Evolutionary conservation across 1,140 invertebrate species (phyloP).

Genomic region (Neodiprion virginianus): DNA sequence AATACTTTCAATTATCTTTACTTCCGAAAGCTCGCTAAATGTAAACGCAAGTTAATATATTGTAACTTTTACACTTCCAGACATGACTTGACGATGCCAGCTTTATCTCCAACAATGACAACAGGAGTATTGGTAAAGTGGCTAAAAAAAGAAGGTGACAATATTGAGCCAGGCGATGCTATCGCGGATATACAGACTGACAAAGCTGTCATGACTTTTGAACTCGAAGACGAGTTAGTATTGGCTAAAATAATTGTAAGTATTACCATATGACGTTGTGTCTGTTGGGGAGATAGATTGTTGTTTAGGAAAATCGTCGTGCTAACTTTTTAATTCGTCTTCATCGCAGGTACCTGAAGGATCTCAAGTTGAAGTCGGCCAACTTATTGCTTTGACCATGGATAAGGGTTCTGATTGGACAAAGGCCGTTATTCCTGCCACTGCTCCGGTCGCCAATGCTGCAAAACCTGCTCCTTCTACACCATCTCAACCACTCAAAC

Average conservation of each 20-base stretch:
- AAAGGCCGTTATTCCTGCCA: constrained; percentile 50
- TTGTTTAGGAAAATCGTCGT: constrained; percentile 8
- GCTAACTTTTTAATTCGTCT: constrained; percentile 21
- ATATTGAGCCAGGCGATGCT: constrained; percentile 80
- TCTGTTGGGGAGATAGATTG: constrained; percentile 3
- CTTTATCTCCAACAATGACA: constrained; percentile 99
- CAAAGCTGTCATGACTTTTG: constrained; percentile 99
- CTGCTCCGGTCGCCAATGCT: constrained; percentile 44
- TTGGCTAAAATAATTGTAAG: constrained; percentile 86
- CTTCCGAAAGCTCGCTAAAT: no score
- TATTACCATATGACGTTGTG: constrained; percentile 11
- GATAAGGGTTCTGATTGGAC: constrained; percentile 67
- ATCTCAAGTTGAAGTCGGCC: constrained; percentile 82
- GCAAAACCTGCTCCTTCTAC: constrained; percentile 36
- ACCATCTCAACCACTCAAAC: constrained; percentile 38
- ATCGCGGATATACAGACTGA: constrained; percentile 99
- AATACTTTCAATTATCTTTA: neutral
- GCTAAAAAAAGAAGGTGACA: constrained; percentile 96
- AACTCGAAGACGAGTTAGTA: constrained; percentile 97
- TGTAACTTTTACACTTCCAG: constrained; percentile 32
- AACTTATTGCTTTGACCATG: constrained; percentile 87
- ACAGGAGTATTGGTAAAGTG: constrained; percentile 95
- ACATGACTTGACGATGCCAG: constrained; percentile 73
- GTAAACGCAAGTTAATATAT: neutral
- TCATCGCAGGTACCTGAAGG: constrained; percentile 73